Percentiles rank a stretch among this genome's conserved stretches.
These are phyloP conservation scores for Lepidothrix coronata DNA, from an alignment of 2,113 vertebrate species.

Conservation along the genomic window DNA sequence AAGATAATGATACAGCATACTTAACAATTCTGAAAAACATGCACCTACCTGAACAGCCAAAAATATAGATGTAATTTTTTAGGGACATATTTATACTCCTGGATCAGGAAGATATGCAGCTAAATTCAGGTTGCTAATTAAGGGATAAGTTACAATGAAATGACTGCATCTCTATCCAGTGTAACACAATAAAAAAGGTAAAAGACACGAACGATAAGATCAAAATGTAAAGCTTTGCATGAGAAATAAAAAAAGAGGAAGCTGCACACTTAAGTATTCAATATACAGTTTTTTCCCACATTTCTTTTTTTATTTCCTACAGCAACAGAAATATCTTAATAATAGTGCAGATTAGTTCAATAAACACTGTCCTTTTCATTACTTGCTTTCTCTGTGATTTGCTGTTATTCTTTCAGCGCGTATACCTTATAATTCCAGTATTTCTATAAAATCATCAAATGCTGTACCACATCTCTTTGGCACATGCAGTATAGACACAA, in stretches of 20 bases:
- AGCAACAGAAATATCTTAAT: neutral
- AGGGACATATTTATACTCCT: neutral
- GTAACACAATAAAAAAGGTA: neutral
- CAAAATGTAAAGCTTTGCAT: neutral
- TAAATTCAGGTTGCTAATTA: neutral
- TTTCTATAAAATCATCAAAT: neutral
- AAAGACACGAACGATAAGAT: neutral
- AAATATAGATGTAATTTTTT: neutral
- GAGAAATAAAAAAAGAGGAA: neutral
- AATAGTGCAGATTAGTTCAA: neutral
- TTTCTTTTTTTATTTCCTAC: neutral
- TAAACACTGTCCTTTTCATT: neutral
- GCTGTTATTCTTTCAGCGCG: neutral
- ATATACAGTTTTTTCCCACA: neutral
- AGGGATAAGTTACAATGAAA: neutral
- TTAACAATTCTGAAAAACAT: neutral
- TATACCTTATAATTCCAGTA: neutral
- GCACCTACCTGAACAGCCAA: neutral
- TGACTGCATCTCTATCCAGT: neutral
- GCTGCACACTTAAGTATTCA: neutral
- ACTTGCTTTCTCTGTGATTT: neutral
- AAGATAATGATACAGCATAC: neutral
- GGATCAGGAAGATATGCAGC: neutral
- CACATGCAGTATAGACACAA: accelerated
- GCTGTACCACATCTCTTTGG: neutral